Conservation (phyloP, 2,113 vertebrate species). For the Trogon surrucura region DNA sequence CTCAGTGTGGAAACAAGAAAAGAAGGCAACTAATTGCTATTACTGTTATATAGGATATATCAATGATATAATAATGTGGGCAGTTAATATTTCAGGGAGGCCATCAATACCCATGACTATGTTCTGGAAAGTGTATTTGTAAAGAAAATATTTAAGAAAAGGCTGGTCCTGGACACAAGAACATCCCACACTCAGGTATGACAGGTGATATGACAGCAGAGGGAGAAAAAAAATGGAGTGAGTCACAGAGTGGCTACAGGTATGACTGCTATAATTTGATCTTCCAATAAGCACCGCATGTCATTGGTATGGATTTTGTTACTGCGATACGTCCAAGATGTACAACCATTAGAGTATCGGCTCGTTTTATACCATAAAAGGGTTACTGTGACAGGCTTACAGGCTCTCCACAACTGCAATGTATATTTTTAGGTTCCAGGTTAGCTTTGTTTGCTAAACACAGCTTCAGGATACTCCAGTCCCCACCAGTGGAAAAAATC, state of each 20-base stretch:
- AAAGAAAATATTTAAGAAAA: not conserved
- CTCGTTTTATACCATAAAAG: not conserved
- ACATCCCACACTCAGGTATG: not conserved
- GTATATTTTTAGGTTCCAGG: slow-evolving; percentile 2
- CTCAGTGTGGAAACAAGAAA: not conserved
- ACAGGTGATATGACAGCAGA: not conserved
- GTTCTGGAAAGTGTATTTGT: not conserved
- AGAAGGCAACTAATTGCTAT: not conserved
- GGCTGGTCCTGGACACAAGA: not conserved
- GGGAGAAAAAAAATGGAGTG: not conserved
- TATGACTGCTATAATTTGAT: not conserved
- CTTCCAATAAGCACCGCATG: not conserved
- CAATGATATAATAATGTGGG: not conserved
- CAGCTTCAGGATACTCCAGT: slow-evolving; percentile 3
- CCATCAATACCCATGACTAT: not conserved
- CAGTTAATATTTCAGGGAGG: not conserved
- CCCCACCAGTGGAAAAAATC: slow-evolving; percentile 53
- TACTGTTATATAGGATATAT: not conserved
- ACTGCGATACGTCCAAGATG: fast-evolving
- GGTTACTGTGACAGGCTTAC: not conserved
- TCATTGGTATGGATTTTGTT: not conserved
- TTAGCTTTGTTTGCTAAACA: slow-evolving; percentile 52
- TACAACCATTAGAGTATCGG: not conserved
- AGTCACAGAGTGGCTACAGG: not conserved
- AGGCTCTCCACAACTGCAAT: not conserved